phyloP scores from a whole-genome alignment of 2,113 vertebrate genomes.

The Geococcyx californianus region DNA sequence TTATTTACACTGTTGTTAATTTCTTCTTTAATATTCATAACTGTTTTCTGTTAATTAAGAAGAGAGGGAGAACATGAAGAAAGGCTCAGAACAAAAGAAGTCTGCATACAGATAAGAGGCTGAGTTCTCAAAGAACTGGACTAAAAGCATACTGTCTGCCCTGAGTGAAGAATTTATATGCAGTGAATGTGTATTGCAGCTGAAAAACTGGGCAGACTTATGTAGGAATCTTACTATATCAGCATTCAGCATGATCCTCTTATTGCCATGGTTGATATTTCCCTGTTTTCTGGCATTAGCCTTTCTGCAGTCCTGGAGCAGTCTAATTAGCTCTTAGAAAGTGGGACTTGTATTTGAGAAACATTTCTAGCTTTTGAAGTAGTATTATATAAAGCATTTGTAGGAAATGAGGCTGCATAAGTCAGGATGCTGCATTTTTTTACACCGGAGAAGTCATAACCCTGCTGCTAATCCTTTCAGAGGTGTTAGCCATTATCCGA shows the following conservation, averaged over 20 bases:
- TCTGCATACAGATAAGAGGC: constrained; percentile 66
- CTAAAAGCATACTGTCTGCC: background rate
- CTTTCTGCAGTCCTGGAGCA: background rate
- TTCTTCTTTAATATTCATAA: constrained; percentile 81
- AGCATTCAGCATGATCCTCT: background rate
- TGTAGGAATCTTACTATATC: background rate
- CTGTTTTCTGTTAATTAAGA: constrained; percentile 78
- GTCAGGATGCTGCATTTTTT: background rate
- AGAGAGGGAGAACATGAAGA: constrained; percentile 70
- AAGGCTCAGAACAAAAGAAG: constrained; percentile 52
- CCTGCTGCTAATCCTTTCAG: background rate
- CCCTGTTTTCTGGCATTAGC: background rate
- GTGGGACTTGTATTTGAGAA: background rate
- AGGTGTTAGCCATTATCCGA: background rate
- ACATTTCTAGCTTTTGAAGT: background rate
- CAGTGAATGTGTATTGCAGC: background rate
- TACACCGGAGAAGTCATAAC: background rate
- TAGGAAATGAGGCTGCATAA: background rate
- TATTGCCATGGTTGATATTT: background rate
- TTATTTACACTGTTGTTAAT: constrained; percentile 79
- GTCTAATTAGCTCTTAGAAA: background rate
- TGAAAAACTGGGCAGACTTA: background rate
- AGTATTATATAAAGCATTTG: background rate
- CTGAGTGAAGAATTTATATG: constrained; percentile 25
- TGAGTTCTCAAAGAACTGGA: constrained; percentile 43